These are phyloP conservation scores for Motacilla alba DNA, from an alignment of 2,113 vertebrate genomes.

Conservation along the genomic window DNA sequence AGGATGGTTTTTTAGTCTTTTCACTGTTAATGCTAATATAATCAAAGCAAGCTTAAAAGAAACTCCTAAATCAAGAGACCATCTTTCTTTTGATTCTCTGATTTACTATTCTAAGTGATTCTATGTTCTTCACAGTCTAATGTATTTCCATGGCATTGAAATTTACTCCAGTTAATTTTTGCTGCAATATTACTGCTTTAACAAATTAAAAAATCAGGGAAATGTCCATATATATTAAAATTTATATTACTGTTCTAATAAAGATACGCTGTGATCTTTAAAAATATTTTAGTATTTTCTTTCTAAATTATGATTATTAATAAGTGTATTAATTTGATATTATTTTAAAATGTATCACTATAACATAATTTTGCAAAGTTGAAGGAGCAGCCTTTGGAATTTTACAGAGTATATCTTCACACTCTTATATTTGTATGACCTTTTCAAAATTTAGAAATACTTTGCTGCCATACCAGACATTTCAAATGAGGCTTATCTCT, in stretches of 20 bases:
- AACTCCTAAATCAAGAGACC: not conserved
- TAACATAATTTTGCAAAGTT: not conserved
- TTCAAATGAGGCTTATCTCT: not conserved
- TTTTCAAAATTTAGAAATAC: not conserved
- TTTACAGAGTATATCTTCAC: not conserved
- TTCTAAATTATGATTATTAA: not conserved
- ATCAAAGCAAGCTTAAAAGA: not conserved
- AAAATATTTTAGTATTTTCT: not conserved
- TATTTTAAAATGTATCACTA: not conserved
- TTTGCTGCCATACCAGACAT: not conserved
- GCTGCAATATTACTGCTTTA: not conserved
- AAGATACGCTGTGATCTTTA: fast-evolving
- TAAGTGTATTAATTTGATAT: not conserved
- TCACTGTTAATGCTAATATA: not conserved
- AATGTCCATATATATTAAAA: not conserved
- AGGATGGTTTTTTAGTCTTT: not conserved
- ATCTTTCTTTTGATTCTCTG: not conserved
- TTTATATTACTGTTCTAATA: not conserved
- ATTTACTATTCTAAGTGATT: not conserved
- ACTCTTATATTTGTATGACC: not conserved
- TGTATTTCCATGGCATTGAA: not conserved
- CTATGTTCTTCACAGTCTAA: not conserved
- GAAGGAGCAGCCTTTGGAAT: not conserved
- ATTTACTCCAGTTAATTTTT: not conserved
- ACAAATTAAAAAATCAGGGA: not conserved